phyloP scores from a whole-genome alignment of 2,888 invertebrate genomes.

The Mythimna lalbum region DNA sequence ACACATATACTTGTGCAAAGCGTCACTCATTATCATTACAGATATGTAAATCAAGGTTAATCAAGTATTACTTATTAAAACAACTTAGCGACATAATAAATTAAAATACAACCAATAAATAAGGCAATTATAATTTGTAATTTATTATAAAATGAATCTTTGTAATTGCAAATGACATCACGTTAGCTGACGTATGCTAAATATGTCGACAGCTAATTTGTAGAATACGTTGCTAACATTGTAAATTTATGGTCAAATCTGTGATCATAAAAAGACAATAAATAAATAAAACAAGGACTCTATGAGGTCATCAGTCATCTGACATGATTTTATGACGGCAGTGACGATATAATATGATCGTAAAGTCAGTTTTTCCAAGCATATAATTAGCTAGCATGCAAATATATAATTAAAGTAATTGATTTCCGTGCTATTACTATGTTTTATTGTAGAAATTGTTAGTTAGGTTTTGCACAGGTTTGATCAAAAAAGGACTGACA shows the following conservation, averaged over 20 bases:
- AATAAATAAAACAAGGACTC: slow-evolving; percentile 68
- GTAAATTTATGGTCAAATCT: slow-evolving; percentile 59
- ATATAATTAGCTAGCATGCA: slow-evolving; percentile 41
- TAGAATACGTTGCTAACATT: slow-evolving; percentile 43
- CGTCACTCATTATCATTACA: slow-evolving; percentile 26
- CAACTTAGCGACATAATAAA: slow-evolving; percentile 20
- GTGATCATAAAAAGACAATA: slow-evolving; percentile 72
- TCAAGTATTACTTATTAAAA: slow-evolving; percentile 27
- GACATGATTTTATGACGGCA: slow-evolving; percentile 41
- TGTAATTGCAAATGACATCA: slow-evolving; percentile 45
- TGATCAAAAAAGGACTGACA: background rate
- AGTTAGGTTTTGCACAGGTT: background rate
- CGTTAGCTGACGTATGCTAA: slow-evolving; percentile 28
- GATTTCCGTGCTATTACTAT: slow-evolving; percentile 29
- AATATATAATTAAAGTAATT: slow-evolving; percentile 48
- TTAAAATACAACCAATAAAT: slow-evolving; percentile 40
- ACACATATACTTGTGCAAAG: background rate
- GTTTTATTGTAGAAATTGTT: slow-evolving; percentile 28
- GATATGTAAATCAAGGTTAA: slow-evolving; percentile 44
- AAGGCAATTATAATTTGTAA: slow-evolving; percentile 32
- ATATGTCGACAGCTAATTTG: slow-evolving; percentile 37
- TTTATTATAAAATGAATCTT: slow-evolving; percentile 24
- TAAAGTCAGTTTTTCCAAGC: slow-evolving; percentile 41
- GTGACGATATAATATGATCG: slow-evolving; percentile 27
- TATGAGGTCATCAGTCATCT: slow-evolving; percentile 65